Conservation (phyloP, 1,140 invertebrate species). For the Odontomachus brunneus region DNA sequence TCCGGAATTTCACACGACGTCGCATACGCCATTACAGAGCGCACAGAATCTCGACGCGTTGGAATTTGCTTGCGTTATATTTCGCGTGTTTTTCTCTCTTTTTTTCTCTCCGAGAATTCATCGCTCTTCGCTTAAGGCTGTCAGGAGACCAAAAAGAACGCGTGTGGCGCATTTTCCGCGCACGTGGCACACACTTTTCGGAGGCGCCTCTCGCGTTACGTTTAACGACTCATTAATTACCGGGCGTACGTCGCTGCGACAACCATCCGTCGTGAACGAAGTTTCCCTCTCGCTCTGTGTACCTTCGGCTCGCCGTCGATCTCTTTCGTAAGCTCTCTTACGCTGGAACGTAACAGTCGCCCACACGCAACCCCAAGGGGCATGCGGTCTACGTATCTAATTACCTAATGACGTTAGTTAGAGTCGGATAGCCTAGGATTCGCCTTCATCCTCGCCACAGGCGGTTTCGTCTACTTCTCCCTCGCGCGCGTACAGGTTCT, state of each 20-base stretch:
- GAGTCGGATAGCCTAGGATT: constrained; percentile 74
- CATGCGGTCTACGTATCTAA: constrained; percentile 74
- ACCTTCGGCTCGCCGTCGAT: not conserved
- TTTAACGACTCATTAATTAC: constrained; percentile 41
- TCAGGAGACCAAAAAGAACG: not conserved
- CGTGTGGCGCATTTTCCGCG: not conserved
- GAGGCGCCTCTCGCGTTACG: not conserved
- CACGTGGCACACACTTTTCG: not conserved
- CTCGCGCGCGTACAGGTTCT: constrained; percentile 8
- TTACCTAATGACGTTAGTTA: constrained; percentile 78
- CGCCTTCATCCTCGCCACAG: constrained; percentile 55
- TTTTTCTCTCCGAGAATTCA: too few relatives aligned
- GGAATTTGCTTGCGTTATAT: too few relatives aligned
- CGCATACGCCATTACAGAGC: not conserved
- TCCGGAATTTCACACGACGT: not conserved
- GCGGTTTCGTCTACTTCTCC: constrained; percentile 14
- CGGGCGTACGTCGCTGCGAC: not conserved
- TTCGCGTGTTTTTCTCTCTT: too few relatives aligned
- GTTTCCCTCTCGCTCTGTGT: not conserved
- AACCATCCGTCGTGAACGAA: not conserved
- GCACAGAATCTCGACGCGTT: not conserved
- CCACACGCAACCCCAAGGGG: constrained; percentile 52
- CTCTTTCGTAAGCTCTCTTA: not conserved
- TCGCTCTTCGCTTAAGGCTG: too few relatives aligned
- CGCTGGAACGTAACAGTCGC: constrained; percentile 1